Conservation (phyloP, 2,113 vertebrate species). For the Anoplopoma fimbria region DNA sequence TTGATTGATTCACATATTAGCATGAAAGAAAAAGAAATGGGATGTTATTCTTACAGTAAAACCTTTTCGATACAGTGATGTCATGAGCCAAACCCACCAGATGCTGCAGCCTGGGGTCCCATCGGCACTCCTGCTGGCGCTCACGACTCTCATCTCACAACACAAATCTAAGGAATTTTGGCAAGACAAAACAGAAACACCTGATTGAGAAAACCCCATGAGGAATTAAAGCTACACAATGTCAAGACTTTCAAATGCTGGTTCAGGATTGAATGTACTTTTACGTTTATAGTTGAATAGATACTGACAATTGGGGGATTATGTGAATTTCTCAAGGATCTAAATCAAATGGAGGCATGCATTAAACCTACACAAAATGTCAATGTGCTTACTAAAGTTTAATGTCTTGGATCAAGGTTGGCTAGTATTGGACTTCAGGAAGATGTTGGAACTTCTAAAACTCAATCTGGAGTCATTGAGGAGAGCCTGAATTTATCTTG, state of each 20-base stretch:
- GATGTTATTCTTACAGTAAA: slow-evolving; percentile 14
- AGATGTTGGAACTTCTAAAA: not conserved
- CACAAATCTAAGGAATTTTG: not conserved
- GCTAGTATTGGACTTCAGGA: not conserved
- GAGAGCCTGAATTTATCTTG: not conserved
- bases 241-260: slow-evolving; percentile 52
- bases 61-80: slow-evolving; percentile 28
- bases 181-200: slow-evolving; percentile 58
- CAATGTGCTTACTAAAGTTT: not conserved
- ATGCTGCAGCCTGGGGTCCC: slow-evolving; percentile 46
- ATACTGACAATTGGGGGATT: slow-evolving; percentile 2
- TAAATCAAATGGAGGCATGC: not conserved
- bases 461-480: not conserved
- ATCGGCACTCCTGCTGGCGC: slow-evolving; percentile 18
- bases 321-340: slow-evolving; percentile 20
- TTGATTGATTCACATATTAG: not conserved
- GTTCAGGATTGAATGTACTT: slow-evolving; percentile 28
- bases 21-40: not conserved
- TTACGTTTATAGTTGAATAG: slow-evolving; percentile 11
- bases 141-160: slow-evolving; percentile 13
- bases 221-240: slow-evolving; percentile 31
- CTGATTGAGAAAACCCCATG: not conserved
- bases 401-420: not conserved
- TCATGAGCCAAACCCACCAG: slow-evolving; percentile 57
- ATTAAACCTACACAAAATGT: not conserved